Conservation (phyloP, 2,888 invertebrate genomes). For the Trisateles emortualis region DNA sequence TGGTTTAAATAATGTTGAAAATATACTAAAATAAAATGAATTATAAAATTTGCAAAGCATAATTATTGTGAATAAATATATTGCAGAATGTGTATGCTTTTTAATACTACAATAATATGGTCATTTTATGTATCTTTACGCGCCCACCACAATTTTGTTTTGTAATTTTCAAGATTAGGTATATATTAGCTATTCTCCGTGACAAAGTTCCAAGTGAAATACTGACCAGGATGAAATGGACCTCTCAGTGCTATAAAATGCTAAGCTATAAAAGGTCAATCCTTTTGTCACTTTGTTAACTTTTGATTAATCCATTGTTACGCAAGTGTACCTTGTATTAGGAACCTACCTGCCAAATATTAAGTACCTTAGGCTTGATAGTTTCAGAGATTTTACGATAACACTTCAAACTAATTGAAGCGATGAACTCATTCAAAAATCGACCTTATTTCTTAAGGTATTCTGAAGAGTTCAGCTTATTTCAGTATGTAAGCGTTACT, state of each 20-base stretch:
- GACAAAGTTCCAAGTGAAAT: no score
- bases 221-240: no score
- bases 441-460: no score
- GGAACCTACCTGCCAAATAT: no score
- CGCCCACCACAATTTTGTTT: slow-evolving; percentile 31
- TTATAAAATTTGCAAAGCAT: slow-evolving; percentile 23
- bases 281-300: no score
- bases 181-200: not conserved
- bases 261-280: no score
- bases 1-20: no score
- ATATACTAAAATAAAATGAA: slow-evolving; percentile 8
- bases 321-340: not conserved
- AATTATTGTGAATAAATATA: slow-evolving; percentile 32
- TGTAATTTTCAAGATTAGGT: not conserved
- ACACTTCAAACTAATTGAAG: no score
- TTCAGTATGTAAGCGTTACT: not conserved
- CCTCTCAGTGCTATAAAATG: no score
- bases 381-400: not conserved
- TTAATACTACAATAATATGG: slow-evolving; percentile 37
- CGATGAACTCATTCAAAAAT: no score
- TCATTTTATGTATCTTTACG: slow-evolving; percentile 28
- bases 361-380: no score
- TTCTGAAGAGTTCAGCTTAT: no score
- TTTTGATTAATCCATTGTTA: not conserved
- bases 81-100: slow-evolving; percentile 40